Evolutionary conservation across 2,797 vertebrate species (phyloP), one percentile per base, ranked within the genome.

Genomic region (Centroberyx gerrardi): DNA sequence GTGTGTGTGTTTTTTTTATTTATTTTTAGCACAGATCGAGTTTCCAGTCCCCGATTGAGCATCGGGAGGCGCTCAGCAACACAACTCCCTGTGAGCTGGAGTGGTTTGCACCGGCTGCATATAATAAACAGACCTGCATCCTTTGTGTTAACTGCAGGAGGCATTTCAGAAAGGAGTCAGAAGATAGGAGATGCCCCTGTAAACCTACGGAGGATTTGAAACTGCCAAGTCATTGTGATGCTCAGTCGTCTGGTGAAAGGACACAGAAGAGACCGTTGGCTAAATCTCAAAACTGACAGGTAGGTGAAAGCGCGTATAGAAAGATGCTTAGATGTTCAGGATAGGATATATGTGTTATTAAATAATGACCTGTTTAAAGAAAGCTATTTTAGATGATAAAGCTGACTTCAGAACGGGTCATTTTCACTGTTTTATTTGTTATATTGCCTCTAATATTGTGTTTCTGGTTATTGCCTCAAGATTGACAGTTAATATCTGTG

Each of bases 11-110:
- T 83, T 61, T 56, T 85, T 81, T 87, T 76, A 72, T 90, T 93
- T 95, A 95, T 96, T 95, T 95, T 95, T 95, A 95, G 94, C 83
- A 44, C 86, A 38, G 89, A 92, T 94, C 90, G 55, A 86, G 92
- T 94, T 94, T 92, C 92, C 90, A 91, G 83, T 83, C 76, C 59
- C 42, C 53, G 85, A 80, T 74, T 88, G 87, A 86, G 77, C 83
- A 86, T 77, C 82, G 74, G 69, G 76, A 83, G 74, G 85, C 29
- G 29, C 70, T 72, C 84, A 72, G 86, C 83, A 65, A 80, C 85
- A 88, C 83, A 85, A 58, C 83, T 72, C 82, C 33, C 58, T 17
- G 68, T 44, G 59, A 80, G 70, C 63, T 46, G 58, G 55, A 82
- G 80, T 70, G 42, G 78, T 52, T 33, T n/a, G 48, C 40, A 51